These are phyloP conservation scores for Nerophis ophidion DNA, from an alignment of 2,113 vertebrate genomes.

Conservation along the genomic window DNA sequence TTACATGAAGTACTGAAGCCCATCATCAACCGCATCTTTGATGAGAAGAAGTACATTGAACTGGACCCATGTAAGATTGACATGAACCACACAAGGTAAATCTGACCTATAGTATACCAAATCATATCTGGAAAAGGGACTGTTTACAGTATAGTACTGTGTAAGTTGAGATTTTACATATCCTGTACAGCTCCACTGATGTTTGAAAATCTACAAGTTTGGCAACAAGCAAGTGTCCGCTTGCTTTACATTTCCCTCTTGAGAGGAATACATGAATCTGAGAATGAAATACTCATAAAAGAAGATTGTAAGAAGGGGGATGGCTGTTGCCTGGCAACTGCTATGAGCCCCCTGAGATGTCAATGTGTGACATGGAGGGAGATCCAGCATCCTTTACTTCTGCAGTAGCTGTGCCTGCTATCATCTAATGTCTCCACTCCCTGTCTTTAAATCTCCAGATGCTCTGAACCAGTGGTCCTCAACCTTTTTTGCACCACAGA, in stretches of 20 bases:
- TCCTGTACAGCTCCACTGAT: neutral
- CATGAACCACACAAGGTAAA: conserved; percentile 76
- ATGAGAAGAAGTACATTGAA: conserved; percentile 90
- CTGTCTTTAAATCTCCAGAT: conserved; percentile 5
- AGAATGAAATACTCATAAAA: conserved; percentile 38
- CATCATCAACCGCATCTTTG: conserved; percentile 79
- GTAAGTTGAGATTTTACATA: conserved; percentile 1
- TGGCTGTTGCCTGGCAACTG: conserved; percentile 71
- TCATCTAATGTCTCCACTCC: conserved; percentile 19
- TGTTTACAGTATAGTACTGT: neutral
- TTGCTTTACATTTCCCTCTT: conserved; percentile 27
- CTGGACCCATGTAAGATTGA: conserved; percentile 88
- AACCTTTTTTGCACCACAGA: too few species aligned
- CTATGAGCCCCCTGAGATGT: conserved; percentile 55
- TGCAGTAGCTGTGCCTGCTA: conserved; percentile 19
- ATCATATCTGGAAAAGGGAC: neutral
- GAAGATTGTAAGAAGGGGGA: conserved; percentile 38
- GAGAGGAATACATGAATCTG: conserved; percentile 39
- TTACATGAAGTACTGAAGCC: conserved; percentile 83
- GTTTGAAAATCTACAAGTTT: conserved; percentile 32
- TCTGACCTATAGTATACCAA: neutral
- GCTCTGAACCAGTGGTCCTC: too few species aligned
- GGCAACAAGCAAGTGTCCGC: conserved; percentile 20
- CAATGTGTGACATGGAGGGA: conserved; percentile 48
- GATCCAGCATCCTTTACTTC: conserved; percentile 35